Conservation (phyloP, 2,797 vertebrate species). For the Diplodus sargus region DNA sequence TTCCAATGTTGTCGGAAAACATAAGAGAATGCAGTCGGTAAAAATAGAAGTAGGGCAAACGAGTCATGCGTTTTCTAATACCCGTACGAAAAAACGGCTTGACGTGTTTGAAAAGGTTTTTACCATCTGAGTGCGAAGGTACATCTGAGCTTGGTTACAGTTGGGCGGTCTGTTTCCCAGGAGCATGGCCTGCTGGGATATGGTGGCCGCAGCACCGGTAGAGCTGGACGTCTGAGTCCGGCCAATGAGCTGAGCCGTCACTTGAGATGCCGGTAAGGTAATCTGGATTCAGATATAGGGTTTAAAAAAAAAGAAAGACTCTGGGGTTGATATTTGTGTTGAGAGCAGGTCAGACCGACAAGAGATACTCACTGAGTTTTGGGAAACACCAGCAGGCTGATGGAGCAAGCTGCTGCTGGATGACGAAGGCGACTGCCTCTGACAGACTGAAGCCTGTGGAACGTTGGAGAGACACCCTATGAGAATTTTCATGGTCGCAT, state of each 20-base stretch:
- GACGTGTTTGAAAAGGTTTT: constrained; percentile 48
- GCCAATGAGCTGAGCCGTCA: constrained; percentile 91
- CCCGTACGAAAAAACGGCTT: not conserved
- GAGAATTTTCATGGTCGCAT: not conserved
- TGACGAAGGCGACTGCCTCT: constrained; percentile 87
- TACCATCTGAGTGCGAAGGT: constrained; percentile 96
- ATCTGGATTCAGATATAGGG: constrained; percentile 80
- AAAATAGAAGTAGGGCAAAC: constrained; percentile 31
- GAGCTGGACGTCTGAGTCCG: constrained; percentile 90
- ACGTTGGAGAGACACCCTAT: constrained; percentile 59
- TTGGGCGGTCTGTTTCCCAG: constrained; percentile 91
- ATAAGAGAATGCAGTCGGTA: constrained; percentile 21
- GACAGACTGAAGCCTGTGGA: constrained; percentile 89
- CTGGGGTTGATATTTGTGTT: constrained; percentile 4
- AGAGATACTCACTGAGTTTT: constrained; percentile 88
- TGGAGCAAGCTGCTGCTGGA: constrained; percentile 88
- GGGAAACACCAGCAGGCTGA: constrained; percentile 89
- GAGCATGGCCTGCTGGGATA: constrained; percentile 95
- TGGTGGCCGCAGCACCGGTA: constrained; percentile 83
- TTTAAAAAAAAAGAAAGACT: not conserved
- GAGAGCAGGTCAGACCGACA: not conserved
- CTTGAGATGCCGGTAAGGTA: constrained; percentile 90
- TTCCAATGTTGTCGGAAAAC: constrained; percentile 10
- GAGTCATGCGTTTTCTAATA: constrained; percentile 15
- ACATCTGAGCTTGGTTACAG: constrained; percentile 97